Conservation (phyloP, 2,113 vertebrate genomes). For the Ammospiza caudacuta region DNA sequence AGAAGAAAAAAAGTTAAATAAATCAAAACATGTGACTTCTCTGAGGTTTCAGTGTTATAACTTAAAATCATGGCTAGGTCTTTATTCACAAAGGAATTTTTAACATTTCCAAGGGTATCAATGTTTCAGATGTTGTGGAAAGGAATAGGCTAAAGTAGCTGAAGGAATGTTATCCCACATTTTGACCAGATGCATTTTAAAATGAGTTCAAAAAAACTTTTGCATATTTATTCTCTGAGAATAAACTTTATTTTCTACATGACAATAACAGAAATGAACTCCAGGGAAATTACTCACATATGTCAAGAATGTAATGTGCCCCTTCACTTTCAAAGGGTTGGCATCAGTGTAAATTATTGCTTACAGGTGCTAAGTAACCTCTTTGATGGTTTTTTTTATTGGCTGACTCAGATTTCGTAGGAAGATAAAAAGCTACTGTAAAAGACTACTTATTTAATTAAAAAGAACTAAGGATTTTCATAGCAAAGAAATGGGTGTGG, state of each 20-base stretch:
- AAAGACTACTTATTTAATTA: constrained; percentile 54
- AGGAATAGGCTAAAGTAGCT: neutral
- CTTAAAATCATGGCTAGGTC: neutral
- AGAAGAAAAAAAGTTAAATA: neutral
- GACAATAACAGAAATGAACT: constrained; percentile 3
- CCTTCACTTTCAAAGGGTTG: constrained; percentile 53
- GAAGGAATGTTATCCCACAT: neutral
- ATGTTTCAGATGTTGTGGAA: neutral
- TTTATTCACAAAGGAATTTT: neutral
- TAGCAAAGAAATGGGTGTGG: neutral
- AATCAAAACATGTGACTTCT: neutral
- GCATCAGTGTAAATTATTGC: constrained; percentile 60
- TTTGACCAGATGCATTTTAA: neutral
- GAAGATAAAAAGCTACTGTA: constrained; percentile 60
- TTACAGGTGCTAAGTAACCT: constrained; percentile 61
- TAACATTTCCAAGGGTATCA: neutral
- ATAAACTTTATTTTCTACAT: neutral
- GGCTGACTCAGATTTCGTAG: constrained; percentile 45
- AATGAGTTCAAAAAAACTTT: neutral
- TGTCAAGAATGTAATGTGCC: constrained; percentile 1
- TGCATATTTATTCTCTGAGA: neutral
- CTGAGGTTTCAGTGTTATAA: neutral
- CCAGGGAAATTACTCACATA: constrained; percentile 27
- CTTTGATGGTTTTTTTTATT: constrained; percentile 55
- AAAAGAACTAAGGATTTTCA: constrained; percentile 30